Evolutionary conservation across 2,113 vertebrate genomes (phyloP).

Genomic region (Dipodomys merriami): DNA sequence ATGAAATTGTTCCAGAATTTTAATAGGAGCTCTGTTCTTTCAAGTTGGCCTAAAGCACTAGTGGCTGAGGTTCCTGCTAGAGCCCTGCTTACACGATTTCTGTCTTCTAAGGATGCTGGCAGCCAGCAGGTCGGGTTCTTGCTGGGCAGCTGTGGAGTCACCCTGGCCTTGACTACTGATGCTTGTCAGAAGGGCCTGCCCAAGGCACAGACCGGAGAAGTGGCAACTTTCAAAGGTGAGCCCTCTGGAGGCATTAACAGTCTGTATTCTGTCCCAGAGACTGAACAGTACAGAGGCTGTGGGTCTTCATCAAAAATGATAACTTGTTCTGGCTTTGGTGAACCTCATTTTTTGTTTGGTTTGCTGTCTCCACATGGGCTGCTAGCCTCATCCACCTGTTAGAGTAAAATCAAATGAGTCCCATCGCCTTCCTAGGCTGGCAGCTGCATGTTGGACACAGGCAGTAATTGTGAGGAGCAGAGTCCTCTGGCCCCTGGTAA

Average conservation of each 20-base stretch:
- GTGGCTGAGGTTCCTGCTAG: background rate
- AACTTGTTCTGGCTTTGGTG: background rate
- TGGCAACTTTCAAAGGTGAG: constrained; percentile 95
- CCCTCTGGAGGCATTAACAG: background rate
- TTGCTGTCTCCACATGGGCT: background rate
- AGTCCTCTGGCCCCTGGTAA: background rate
- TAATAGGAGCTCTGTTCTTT: background rate
- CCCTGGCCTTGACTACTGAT: constrained; percentile 95
- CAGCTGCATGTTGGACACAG: accelerated
- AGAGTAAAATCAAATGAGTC: background rate
- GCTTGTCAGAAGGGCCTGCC: constrained; percentile 98
- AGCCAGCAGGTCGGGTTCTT: constrained; percentile 98
- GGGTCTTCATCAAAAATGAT: background rate
- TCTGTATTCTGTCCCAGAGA: background rate
- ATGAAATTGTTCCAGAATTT: background rate
- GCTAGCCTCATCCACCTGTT: background rate
- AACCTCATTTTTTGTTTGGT: background rate
- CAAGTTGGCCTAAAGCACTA: accelerated
- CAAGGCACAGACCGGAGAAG: constrained; percentile 96
- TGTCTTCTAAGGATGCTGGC: constrained; percentile 91
- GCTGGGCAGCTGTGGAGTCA: constrained; percentile 96
- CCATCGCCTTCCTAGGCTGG: accelerated
- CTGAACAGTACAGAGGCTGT: background rate
- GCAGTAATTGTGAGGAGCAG: background rate
- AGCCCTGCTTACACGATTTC: background rate